Conservation (phyloP, 64 coral and sea anemone species). For the Platygyra sinensis region DNA sequence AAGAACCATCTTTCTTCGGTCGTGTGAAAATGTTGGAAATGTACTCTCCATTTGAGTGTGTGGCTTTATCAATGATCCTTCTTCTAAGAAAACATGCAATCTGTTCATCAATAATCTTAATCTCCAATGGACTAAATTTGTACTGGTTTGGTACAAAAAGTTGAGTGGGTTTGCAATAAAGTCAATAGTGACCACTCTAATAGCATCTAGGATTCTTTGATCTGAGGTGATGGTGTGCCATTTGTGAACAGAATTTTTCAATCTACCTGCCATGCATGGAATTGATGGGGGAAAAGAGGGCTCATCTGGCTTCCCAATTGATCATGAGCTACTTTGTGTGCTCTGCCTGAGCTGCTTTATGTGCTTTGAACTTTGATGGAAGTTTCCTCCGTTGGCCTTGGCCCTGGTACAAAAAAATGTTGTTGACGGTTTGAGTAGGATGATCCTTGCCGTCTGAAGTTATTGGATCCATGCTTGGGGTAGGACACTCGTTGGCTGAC, state of each 20-base stretch:
- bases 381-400: neutral
- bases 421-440: neutral
- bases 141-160: neutral
- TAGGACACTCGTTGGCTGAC: slow-evolving; percentile 12
- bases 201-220: slow-evolving; percentile 27
- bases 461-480: neutral
- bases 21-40: slow-evolving; percentile 16
- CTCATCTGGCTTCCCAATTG: slow-evolving; percentile 13
- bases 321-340: slow-evolving; percentile 6
- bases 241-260: slow-evolving; percentile 18
- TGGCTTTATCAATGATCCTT: slow-evolving; percentile 17
- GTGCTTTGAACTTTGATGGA: neutral
- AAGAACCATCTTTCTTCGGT: neutral
- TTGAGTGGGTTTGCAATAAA: neutral
- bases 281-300: neutral
- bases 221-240: slow-evolving; percentile 22
- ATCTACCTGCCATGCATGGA: slow-evolving; percentile 24
- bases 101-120: neutral
- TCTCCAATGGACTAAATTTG: slow-evolving; percentile 11
- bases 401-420: neutral
- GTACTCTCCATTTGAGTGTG: slow-evolving; percentile 13
- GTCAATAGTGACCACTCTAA: slow-evolving; percentile 22
- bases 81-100: neutral
- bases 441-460: neutral
- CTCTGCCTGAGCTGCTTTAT: neutral